Conservation (phyloP, 1,140 invertebrate species). For the Protaetia brevitarsis region DNA sequence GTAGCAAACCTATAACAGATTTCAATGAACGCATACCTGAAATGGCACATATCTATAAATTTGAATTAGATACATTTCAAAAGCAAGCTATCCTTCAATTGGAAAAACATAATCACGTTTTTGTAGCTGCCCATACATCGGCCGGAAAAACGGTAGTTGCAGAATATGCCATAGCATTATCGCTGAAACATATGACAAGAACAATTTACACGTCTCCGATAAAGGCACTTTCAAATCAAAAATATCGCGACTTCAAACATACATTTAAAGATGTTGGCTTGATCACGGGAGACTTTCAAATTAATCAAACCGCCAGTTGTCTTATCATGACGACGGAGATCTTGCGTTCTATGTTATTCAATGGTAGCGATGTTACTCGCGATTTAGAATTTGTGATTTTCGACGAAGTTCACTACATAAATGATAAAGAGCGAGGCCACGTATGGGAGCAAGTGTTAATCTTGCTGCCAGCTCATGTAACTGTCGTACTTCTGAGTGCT, state of each 20-base stretch:
- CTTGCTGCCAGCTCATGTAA: slow-evolving; percentile 89
- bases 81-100: slow-evolving; percentile 69
- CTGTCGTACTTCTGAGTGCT: slow-evolving; percentile 95
- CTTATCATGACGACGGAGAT: slow-evolving; percentile 99
- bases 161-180: slow-evolving; percentile 96
- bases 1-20: slow-evolving; percentile 73
- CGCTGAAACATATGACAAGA: slow-evolving; percentile 88
- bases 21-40: slow-evolving; percentile 81
- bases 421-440: slow-evolving; percentile 95
- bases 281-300: slow-evolving; percentile 94
- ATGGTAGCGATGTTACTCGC: slow-evolving; percentile 88
- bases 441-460: slow-evolving; percentile 99
- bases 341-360: slow-evolving; percentile 94
- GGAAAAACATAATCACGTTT: background rate
- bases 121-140: slow-evolving; percentile 63
- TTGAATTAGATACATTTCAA: slow-evolving; percentile 58
- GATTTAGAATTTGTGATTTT: slow-evolving; percentile 99
- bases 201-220: slow-evolving; percentile 99
- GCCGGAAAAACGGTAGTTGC: slow-evolving; percentile 99
- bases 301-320: slow-evolving; percentile 89
- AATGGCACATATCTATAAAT: slow-evolving; percentile 83
- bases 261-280: slow-evolving; percentile 91
- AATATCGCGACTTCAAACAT: slow-evolving; percentile 95
- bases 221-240: slow-evolving; percentile 99
- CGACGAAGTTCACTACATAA: slow-evolving; percentile 99